Percentiles rank a stretch among this genome's conserved stretches.
These are phyloP conservation scores for Allygus modestus DNA, from an alignment of 2,888 invertebrate genomes.

Conservation along the genomic window DNA sequence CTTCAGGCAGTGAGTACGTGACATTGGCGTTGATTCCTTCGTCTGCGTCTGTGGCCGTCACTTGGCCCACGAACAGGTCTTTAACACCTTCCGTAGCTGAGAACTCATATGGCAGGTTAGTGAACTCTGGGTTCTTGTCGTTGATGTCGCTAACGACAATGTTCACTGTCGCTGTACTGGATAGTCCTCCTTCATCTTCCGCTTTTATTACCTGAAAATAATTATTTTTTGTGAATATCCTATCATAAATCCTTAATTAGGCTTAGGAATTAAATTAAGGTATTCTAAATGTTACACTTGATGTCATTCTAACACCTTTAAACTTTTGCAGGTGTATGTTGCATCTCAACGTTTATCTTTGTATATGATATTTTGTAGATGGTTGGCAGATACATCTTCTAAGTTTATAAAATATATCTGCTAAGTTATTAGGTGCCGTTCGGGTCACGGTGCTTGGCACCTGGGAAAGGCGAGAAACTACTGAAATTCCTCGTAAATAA, in stretches of 20 bases:
- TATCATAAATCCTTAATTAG: not conserved
- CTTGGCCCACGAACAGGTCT: slow-evolving; percentile 82
- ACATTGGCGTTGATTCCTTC: slow-evolving; percentile 91
- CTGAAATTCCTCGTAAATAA: too few relatives aligned
- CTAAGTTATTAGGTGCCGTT: too few relatives aligned
- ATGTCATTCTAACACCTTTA: too few relatives aligned
- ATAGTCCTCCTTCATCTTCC: slow-evolving; percentile 90
- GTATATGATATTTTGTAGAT: too few relatives aligned
- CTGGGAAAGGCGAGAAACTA: too few relatives aligned
- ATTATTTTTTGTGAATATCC: slow-evolving; percentile 17
- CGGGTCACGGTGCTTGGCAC: too few relatives aligned
- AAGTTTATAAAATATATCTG: too few relatives aligned
- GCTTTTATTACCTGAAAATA: slow-evolving; percentile 86
- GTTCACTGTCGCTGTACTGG: slow-evolving; percentile 90
- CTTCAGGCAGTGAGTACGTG: slow-evolving; percentile 87
- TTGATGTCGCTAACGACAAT: slow-evolving; percentile 95
- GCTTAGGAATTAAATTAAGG: not conserved
- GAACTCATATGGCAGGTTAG: slow-evolving; percentile 88
- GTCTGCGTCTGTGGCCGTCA: slow-evolving; percentile 91
- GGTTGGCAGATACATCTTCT: too few relatives aligned
- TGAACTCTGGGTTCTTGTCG: slow-evolving; percentile 94
- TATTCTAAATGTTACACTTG: too few relatives aligned
- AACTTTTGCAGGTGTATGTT: too few relatives aligned
- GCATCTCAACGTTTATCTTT: too few relatives aligned
- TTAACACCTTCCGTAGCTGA: slow-evolving; percentile 85